A percentile compares a stretch with the other conserved stretches of the same genome.
phyloP scores from a whole-genome alignment of 2,888 invertebrate genomes.

The Syrista parreyssii region DNA sequence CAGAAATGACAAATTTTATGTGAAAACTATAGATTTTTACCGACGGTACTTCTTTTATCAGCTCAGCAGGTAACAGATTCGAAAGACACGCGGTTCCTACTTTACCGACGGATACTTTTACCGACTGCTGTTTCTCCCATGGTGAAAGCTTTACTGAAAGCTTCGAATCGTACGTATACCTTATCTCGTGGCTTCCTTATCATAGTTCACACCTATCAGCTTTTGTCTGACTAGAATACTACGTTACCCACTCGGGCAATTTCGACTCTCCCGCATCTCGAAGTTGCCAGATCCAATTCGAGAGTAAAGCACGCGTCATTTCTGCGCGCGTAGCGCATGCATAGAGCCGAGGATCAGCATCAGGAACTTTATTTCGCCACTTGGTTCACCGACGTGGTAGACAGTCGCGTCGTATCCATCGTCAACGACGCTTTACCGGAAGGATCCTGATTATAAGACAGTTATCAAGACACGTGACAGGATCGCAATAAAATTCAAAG shows the following conservation, averaged over 20 bases:
- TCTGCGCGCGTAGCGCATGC: slow-evolving; percentile 31
- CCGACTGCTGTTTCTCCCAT: too few species aligned
- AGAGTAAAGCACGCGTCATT: not conserved
- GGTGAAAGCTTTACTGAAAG: too few species aligned
- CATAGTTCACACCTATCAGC: not conserved
- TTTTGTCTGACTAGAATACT: not conserved
- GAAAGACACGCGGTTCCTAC: too few species aligned
- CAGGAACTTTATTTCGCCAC: slow-evolving; percentile 34
- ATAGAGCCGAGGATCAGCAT: slow-evolving; percentile 24
- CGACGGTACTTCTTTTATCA: too few species aligned
- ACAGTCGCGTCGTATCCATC: slow-evolving; percentile 52
- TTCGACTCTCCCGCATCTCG: not conserved
- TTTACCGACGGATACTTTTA: too few species aligned
- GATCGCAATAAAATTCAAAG: not conserved
- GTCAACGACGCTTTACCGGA: slow-evolving; percentile 38
- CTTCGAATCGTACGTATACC: too few species aligned
- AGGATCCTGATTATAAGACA: not conserved
- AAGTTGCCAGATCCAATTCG: not conserved
- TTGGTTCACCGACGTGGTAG: slow-evolving; percentile 26
- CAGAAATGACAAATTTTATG: too few species aligned
- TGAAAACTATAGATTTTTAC: too few species aligned
- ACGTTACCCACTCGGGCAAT: not conserved
- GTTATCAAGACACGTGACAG: not conserved
- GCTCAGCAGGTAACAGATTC: too few species aligned
- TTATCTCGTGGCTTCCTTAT: not conserved